Evolutionary conservation across 2,888 invertebrate species (phyloP).

Genomic region (Idaea straminata): DNA sequence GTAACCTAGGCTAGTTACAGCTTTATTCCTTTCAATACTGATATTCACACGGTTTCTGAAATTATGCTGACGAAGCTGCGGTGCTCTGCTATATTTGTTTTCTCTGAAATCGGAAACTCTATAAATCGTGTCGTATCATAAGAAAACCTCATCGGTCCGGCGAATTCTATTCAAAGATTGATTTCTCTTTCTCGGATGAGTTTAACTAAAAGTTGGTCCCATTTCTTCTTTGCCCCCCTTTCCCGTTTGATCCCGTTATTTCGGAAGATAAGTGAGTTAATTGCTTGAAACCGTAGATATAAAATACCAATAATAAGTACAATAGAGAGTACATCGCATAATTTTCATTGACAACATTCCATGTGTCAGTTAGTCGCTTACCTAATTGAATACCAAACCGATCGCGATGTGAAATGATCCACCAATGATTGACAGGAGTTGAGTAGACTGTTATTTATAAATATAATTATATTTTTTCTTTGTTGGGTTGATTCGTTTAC

Average conservation of each 20-base stretch:
- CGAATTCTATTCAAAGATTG: slow-evolving; percentile 58
- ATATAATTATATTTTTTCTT: no score
- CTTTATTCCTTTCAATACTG: no score
- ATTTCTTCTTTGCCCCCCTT: slow-evolving; percentile 13
- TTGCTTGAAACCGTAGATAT: slow-evolving; percentile 35
- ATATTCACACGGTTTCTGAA: no score
- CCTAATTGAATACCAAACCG: no score
- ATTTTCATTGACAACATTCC: no score
- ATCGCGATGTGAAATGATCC: no score
- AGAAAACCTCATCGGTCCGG: neutral
- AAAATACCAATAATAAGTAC: slow-evolving; percentile 9
- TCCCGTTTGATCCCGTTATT: slow-evolving; percentile 66
- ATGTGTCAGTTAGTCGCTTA: no score
- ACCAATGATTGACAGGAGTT: no score
- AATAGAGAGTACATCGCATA: neutral
- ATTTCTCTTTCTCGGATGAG: slow-evolving; percentile 64
- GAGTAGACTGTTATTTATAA: no score
- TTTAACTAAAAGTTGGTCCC: slow-evolving; percentile 48
- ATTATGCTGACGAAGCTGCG: no score
- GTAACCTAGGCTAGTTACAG: no score
- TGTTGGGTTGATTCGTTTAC: no score
- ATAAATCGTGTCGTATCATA: neutral
- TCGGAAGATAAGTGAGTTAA: slow-evolving; percentile 71
- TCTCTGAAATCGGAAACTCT: neutral
- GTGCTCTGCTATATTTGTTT: neutral